A percentile compares a stretch with the other conserved stretches of the same genome.
These are phyloP conservation scores for Microhierax caerulescens DNA, from an alignment of 2,797 vertebrate species.

Conservation along the genomic window DNA sequence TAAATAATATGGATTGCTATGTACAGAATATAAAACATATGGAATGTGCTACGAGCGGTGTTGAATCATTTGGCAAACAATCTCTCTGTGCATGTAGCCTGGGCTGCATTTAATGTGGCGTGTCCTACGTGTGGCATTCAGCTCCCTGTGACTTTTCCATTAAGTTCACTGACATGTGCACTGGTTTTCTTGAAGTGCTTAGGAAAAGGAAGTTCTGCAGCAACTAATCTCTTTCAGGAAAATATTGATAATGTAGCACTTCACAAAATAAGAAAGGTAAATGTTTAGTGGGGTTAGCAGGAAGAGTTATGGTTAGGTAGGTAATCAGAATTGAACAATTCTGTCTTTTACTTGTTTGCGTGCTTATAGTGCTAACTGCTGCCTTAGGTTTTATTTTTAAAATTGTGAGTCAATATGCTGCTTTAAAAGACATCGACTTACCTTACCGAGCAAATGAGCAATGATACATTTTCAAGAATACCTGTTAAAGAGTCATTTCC, in stretches of 20 bases:
- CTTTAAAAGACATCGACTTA: constrained; percentile 4
- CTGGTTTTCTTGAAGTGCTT: constrained; percentile 17
- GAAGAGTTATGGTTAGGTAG: constrained; percentile 9
- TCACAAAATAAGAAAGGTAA: constrained; percentile 28
- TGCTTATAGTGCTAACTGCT: background rate
- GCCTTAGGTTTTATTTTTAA: background rate
- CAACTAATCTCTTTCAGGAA: constrained; percentile 8
- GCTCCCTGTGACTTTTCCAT: constrained; percentile 25
- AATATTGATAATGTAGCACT: constrained; percentile 19
- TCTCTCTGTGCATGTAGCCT: background rate
- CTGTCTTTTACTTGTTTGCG: background rate
- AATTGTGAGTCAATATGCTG: background rate
- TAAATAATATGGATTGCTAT: background rate
- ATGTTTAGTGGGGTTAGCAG: background rate
- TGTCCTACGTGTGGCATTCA: constrained; percentile 1
- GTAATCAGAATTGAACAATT: background rate
- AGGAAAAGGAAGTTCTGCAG: constrained; percentile 11
- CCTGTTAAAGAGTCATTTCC: constrained; percentile 54
- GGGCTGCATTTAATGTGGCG: background rate
- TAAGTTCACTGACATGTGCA: background rate
- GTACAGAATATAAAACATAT: background rate
- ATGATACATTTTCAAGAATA: background rate
- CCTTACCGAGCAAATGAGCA: background rate
- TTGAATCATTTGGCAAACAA: background rate
- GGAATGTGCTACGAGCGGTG: background rate